Conservation (phyloP, 2,113 vertebrate species). For the Coptodon rendalli region DNA sequence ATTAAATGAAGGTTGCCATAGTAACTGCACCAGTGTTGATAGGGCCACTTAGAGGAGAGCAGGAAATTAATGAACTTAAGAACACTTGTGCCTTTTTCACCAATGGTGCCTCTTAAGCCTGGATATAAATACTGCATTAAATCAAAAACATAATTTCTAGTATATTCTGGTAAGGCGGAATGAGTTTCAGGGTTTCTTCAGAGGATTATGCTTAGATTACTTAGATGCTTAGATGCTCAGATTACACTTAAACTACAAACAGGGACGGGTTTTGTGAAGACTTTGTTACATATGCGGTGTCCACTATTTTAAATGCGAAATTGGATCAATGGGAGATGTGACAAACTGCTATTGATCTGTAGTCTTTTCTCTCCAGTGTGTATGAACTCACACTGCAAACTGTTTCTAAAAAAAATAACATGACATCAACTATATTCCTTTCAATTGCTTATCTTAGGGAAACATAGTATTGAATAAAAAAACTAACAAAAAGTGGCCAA, state of each 20-base stretch:
- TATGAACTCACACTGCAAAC: background rate
- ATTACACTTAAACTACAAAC: background rate
- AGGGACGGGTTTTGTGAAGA: background rate
- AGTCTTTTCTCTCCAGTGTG: background rate
- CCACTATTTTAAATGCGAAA: background rate
- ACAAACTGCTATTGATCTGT: background rate
- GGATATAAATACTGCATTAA: background rate
- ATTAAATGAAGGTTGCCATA: slow-evolving; percentile 57
- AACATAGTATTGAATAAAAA: background rate
- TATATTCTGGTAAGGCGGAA: background rate
- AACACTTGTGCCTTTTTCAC: slow-evolving; percentile 6
- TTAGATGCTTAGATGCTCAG: background rate
- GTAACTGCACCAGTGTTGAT: slow-evolving; percentile 57
- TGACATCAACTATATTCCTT: background rate
- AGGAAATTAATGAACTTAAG: slow-evolving; percentile 34
- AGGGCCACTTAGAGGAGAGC: slow-evolving; percentile 29
- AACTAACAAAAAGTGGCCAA: background rate
- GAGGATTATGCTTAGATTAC: background rate
- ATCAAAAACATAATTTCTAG: background rate
- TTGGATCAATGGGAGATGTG: background rate
- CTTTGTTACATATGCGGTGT: background rate
- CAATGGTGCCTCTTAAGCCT: background rate
- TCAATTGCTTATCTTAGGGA: background rate
- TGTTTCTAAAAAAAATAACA: background rate
- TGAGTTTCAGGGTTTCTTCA: background rate